Evolutionary conservation across 2,113 vertebrate genomes (phyloP), one percentile per base, ranked within the genome.

Genomic region (Axis porcinus): DNA sequence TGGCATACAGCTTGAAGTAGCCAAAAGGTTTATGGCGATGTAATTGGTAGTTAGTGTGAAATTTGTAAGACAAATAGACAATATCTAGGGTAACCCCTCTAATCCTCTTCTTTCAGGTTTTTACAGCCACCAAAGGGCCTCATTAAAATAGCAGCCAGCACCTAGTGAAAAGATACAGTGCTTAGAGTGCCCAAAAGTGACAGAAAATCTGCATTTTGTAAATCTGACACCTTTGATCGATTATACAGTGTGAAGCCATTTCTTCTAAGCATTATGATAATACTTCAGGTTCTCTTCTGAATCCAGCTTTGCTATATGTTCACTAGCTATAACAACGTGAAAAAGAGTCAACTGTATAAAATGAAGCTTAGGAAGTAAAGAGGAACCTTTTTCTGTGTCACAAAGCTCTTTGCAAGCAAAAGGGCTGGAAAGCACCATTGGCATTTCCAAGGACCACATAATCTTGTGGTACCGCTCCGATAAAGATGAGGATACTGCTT

Each of bases 11-110:
- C 98, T 98, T 98, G 98, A 99, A 99, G 99, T 99, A 99, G 99
- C 99, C 99, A 99, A 99, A 99, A 99, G 99, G 99, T 99, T 99
- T 99, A 99, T 99, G 99, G 99, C 99, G 93, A 99, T 99, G 99
- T 99, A 99, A 99, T 99, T 99, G 99, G 99, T 99, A 99, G 99
- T 99, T 99, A 99, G 99, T 99, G 99, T 99, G 99, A 99, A 99
- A 99, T 99, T 99, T 99, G 99, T 99, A 99, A 99, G 99, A 99
- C 99, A 99, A 99, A 99, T 99, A 99, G 99, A 99, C 99, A 99
- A 99, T 99, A 99, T 99, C 99, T 98, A 99, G 98, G 98, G 98
- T 99, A 98, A 99, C 99, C 99, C 98, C 98, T 99, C 98, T 99
- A 99, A 99, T 99, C 99, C 99, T 99, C 99, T 98, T 98, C 98